Evolutionary conservation across 1,140 invertebrate species (phyloP).

Genomic region (Saccostrea echinata): DNA sequence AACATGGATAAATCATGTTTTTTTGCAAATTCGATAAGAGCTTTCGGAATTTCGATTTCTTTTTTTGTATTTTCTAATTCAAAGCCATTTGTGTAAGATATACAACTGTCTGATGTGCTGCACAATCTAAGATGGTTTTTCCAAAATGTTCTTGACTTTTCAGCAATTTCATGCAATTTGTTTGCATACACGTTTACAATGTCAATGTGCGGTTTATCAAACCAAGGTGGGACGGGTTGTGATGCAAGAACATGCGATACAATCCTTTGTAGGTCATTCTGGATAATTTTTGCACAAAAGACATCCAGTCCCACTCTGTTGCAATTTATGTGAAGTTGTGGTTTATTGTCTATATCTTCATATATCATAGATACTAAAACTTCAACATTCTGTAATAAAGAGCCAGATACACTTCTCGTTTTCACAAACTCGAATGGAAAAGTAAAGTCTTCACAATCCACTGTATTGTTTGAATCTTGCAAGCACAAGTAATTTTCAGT

Average conservation of each 20-base stretch:
- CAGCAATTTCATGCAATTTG: background rate
- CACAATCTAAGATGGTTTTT: background rate
- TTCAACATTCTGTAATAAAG: background rate
- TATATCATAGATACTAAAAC: background rate
- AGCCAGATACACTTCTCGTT: background rate
- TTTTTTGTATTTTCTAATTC: background rate
- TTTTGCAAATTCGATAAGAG: background rate
- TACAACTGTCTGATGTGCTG: background rate
- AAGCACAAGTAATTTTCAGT: background rate
- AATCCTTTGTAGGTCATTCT: background rate
- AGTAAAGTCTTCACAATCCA: background rate
- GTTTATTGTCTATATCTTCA: background rate
- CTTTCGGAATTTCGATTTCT: background rate
- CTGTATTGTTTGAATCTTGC: background rate
- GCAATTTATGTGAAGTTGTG: background rate
- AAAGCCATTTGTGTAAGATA: too few species aligned
- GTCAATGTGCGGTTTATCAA: background rate
- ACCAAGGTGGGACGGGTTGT: background rate
- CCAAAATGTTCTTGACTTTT: background rate
- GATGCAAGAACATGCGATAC: background rate
- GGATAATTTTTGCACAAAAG: background rate
- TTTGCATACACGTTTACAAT: background rate
- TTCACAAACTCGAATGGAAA: background rate
- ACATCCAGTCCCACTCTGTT: background rate
- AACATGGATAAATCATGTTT: background rate